These are phyloP conservation scores for Tragulus kanchil DNA, from an alignment of 2,113 vertebrate species.

Conservation along the genomic window DNA sequence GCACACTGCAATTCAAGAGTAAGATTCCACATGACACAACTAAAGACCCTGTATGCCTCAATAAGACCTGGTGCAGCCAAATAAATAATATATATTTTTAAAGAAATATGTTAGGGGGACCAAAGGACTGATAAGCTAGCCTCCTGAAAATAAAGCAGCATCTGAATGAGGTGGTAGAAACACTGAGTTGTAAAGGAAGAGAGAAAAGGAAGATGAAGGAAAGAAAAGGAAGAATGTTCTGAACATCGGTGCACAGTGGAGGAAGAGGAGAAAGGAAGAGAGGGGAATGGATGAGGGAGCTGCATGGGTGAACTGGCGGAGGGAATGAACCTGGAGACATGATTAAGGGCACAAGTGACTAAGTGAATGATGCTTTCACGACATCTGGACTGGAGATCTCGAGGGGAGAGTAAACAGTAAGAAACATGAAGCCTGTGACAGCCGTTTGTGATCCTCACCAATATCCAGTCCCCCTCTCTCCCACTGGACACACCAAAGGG, in stretches of 20 bases:
- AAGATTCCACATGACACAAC: not conserved
- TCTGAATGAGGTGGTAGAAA: not conserved
- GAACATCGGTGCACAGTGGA: not conserved
- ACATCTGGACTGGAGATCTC: not conserved
- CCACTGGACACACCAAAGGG: not conserved
- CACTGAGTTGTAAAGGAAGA: not conserved
- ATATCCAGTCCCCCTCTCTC: not conserved
- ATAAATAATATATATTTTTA: not conserved
- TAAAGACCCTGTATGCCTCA: not conserved
- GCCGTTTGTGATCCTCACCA: rapidly evolving
- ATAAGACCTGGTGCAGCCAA: not conserved
- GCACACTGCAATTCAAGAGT: not conserved
- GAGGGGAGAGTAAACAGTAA: not conserved
- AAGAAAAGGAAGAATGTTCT: not conserved
- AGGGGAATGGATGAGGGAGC: not conserved
- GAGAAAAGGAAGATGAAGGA: not conserved
- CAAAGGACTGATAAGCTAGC: not conserved
- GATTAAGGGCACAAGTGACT: not conserved
- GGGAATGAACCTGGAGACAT: not conserved
- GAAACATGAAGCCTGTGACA: rapidly evolving
- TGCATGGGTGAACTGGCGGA: not conserved
- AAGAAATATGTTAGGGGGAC: not conserved
- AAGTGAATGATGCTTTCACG: not conserved
- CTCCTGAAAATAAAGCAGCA: not conserved
- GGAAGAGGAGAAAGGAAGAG: not conserved